Base-by-base conservation (phyloP, 2,113 vertebrate species). In the Todiramphus saurophagus region DNA sequence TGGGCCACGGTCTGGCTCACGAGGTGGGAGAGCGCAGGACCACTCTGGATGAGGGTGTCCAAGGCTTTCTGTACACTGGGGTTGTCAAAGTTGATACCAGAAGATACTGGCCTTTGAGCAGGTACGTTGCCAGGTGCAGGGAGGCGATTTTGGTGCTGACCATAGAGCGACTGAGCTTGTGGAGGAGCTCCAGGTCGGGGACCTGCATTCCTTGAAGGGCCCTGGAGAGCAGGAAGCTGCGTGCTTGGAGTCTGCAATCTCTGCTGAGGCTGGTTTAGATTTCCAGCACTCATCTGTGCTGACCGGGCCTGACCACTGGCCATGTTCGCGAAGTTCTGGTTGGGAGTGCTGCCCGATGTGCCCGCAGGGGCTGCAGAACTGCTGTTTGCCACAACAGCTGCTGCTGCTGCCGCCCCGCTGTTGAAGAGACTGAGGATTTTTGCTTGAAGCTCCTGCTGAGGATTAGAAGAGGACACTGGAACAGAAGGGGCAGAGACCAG, bases 381-480 rank as follows among this genome's bases (percentile, higher is more conserved):
- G 92, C 98, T 99, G 92, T 99, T 99, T 43, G 98, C 98, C 31
- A 64, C 96, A 87, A 98, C 92, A 97, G 98, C 98, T 55, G 98
- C 96, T 0, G 98, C 96, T 0, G 98, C 96, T 0, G 27, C 97
- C 0, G 97, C 94, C 60, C 98, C 99, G 0, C 99, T 99, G 95
- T 99, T 99, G 97, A 99, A 99, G 74, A 99, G 98, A 91, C 99
- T 99, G 95, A 99, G 99, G 97, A 99, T 99, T 97, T 99, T 99
- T 93, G 99, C 99, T 97, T 99, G 99, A 83, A 99, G 98, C 98
- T 99, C 99, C 97, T 99, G 99, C 97, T 99, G 99, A 94, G 98
- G 97, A 79, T 94, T 98, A 87, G 97, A 97, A 82, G 97, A 93
- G 28, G 93, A 86, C 10, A 96, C 91, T 69, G 97, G 86, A 79